Evolutionary conservation across 2,113 vertebrate genomes (phyloP), one percentile per base, ranked within the genome.

Genomic region (Speoplatyrhinus poulsoni): DNA sequence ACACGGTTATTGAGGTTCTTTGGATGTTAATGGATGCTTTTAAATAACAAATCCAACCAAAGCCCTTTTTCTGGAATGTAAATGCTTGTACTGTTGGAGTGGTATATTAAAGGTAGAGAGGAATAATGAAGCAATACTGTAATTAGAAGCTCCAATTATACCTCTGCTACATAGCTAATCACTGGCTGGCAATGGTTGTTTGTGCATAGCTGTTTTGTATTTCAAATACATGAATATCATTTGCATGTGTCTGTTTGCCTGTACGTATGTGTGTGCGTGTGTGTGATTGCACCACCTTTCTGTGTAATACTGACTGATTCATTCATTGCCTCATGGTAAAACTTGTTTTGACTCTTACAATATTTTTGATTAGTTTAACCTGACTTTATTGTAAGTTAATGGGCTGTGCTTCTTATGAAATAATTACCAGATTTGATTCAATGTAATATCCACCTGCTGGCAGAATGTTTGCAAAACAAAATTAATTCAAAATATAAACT

Each of bases 381-480:
- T 77, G 46, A 79, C 85, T 85, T 88, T 77, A 83, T 85, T 90
- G 72, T 87, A 80, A 78, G 63, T 82, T 71, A 78, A 85, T 78
- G 78, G 86, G 81, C 82, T 76, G 76, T 19, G 72, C 85, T 84
- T 89, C 69, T 81, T 68, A 62, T 75, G 75, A 87, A 82, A 85
- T 75, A 64, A 81, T 74, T 46, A 82, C 77, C 75, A 70, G 67
- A 80, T 84, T 84, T 48, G 71, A 82, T 70, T 64, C 53, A 52
- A 62, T 79, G 75, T 89, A 75, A 84, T 82, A 69, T 84, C 80
- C 80, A 85, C 87, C 89, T 92, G 90, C 89, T 90, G 89, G 85
- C 87, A 85, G 87, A 91, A 87, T 86, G 87, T 89, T 85, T 91
- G 83, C 82, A 70, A 84, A 84, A 87, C 50, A 73, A 68, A 84